These are phyloP conservation scores for Limnephilus lunatus DNA, from an alignment of 2,888 invertebrate species.

Conservation along the genomic window DNA sequence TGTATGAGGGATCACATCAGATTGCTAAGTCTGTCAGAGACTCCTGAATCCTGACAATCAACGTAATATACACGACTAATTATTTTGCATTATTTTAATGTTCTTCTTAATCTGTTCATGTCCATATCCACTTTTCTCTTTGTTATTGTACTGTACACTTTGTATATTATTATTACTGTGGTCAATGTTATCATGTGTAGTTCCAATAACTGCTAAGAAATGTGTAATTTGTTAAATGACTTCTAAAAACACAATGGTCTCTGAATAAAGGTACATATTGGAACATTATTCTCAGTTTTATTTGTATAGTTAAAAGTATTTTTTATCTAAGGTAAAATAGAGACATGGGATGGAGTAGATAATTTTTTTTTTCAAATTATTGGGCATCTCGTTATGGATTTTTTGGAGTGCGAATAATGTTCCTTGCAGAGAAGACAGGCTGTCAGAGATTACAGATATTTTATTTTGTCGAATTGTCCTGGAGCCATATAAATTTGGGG, in stretches of 20 bases:
- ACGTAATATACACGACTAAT: background rate
- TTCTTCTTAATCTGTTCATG: background rate
- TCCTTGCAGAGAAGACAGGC: too few relatives aligned
- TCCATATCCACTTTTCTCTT: too few relatives aligned
- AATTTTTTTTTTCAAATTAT: background rate
- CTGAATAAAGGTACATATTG: background rate
- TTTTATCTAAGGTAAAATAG: background rate
- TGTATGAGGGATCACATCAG: slow-evolving; percentile 20
- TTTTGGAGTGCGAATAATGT: background rate
- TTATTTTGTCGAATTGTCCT: background rate
- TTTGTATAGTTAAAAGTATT: background rate
- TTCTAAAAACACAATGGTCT: background rate
- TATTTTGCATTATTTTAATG: background rate
- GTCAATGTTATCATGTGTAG: background rate
- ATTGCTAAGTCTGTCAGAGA: background rate
- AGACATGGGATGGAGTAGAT: background rate
- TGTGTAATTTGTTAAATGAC: background rate
- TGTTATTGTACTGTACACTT: background rate
- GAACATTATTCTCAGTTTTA: background rate
- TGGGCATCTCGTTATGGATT: background rate
- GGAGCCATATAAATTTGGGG: background rate
- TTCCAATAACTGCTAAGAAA: background rate
- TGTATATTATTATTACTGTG: background rate
- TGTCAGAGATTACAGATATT: background rate
- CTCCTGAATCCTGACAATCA: background rate